A percentile compares a stretch with the other conserved stretches of the same genome.
These are phyloP conservation scores for Mixornis gularis DNA, from an alignment of 2,113 vertebrate species.

Conservation along the genomic window DNA sequence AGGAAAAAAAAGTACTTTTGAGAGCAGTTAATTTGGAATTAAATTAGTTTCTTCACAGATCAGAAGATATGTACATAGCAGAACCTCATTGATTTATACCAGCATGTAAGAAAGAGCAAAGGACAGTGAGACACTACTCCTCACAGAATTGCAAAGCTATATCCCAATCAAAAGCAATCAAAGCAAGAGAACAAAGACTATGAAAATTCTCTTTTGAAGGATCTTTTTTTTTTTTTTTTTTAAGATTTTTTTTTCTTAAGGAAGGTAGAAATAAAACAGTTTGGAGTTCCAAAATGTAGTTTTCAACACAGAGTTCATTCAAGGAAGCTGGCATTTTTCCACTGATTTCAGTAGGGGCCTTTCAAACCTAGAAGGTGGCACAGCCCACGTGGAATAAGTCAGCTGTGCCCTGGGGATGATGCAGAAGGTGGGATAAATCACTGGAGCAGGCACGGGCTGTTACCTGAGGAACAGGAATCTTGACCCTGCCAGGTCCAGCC, in stretches of 20 bases:
- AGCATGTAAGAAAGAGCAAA: conserved; percentile 12
- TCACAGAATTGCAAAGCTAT: neutral
- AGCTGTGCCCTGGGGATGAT: neutral
- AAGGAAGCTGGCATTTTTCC: neutral
- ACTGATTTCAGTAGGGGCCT: neutral
- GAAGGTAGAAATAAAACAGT: neutral
- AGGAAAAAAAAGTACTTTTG: conserved; percentile 3
- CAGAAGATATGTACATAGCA: conserved; percentile 32
- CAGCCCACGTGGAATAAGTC: neutral
- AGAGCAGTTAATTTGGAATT: conserved; percentile 53
- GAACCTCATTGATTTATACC: conserved; percentile 35
- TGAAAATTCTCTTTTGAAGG: neutral
- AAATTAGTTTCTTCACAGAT: conserved; percentile 55
- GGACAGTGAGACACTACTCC: neutral
- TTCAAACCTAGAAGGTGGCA: neutral
- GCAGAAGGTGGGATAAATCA: neutral
- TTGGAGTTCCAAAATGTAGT: neutral
- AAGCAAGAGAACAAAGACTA: conserved; percentile 9
- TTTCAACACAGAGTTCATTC: neutral
- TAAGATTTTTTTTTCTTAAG: neutral
- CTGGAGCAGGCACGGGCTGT: accelerated
- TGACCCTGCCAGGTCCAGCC: neutral
- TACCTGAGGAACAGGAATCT: neutral
- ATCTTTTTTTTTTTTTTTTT: neutral
- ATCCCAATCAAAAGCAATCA: neutral